Evolutionary conservation across 2,113 vertebrate genomes (phyloP), one percentile per base, ranked within the genome.

Genomic region (Orientallactaga bullata): DNA sequence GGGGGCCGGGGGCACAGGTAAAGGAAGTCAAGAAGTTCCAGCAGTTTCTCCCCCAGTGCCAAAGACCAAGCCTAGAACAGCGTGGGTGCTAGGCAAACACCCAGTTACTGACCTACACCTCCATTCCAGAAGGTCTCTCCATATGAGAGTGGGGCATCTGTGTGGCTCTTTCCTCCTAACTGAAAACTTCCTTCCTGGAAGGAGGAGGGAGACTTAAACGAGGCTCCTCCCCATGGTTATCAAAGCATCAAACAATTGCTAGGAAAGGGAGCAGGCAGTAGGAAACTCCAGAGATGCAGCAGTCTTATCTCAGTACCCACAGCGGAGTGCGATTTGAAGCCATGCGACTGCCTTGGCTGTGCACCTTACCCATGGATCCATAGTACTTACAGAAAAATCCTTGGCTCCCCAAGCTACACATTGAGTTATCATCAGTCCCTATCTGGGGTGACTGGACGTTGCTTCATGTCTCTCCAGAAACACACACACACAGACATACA

Each of bases 371-470:
- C 42, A 69, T 11, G 42, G 7, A 10, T n/a, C 66, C 51, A 65
- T n/a, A n/a, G 7, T 55, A 10, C 15, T 4, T 3, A 18, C 12
- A n/a, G 3, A 8, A 1, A 13, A 66, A 11, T 39, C 47, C 16
- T 23, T 69, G 66, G 47, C 32, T n/a, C 15, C 4, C 83, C 35
- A 58, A 30, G 16, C 23, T 37, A 37, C 47, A 72, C 16, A 47
- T 51, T 3, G 13, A 30, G 7, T 11, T 55, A 47, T 16, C 55
- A 72, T 9, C 28, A n/a, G 42, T 58, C 9, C 32, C 0, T 35
- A 37, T 85, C 83, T 71, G 35, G 32, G 21, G 66, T 18, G 7
- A 24, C 51, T 12, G 55, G 47, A 51, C 7, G 10, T 15, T 32
- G 18, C 13, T 28, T 37, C 3, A 10, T 23, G 26, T 37, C 30